A percentile compares a stretch with the other conserved stretches of the same genome.
These are phyloP conservation scores for Antheraea mylitta DNA, from an alignment of 1,140 invertebrate genomes.

Conservation along the genomic window DNA sequence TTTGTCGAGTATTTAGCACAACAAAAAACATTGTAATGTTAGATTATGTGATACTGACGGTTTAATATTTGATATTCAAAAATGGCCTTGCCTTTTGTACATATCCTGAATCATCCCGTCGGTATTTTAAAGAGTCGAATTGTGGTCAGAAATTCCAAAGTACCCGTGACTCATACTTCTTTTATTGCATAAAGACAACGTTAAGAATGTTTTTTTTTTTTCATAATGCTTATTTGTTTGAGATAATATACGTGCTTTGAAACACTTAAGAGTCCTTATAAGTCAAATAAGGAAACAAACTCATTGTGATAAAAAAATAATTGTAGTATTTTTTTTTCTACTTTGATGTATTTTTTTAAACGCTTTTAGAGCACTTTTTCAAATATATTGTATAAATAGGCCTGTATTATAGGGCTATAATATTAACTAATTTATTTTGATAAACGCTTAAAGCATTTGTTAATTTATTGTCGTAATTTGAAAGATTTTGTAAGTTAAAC, in stretches of 20 bases:
- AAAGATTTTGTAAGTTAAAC: too few species aligned
- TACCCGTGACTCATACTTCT: conserved; percentile 8
- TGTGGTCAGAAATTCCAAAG: conserved; percentile 33
- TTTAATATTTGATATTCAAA: neutral
- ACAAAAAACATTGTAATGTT: too few species aligned
- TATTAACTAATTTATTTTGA: too few species aligned
- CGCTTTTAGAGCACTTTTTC: too few species aligned
- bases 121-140: conserved; percentile 19
- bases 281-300: neutral
- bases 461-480: too few species aligned
- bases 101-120: conserved; percentile 32
- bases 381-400: too few species aligned
- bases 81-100: neutral
- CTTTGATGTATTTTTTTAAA: neutral
- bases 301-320: neutral
- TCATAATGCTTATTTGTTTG: neutral
- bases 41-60: neutral
- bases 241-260: neutral
- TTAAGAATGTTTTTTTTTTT: neutral
- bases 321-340: neutral
- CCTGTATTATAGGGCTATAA: too few species aligned
- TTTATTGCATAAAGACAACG: neutral
- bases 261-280: neutral
- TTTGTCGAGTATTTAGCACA: too few species aligned
- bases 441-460: too few species aligned